Evolutionary conservation across 2,113 vertebrate species (phyloP).

Genomic region (Apteryx owenii): DNA sequence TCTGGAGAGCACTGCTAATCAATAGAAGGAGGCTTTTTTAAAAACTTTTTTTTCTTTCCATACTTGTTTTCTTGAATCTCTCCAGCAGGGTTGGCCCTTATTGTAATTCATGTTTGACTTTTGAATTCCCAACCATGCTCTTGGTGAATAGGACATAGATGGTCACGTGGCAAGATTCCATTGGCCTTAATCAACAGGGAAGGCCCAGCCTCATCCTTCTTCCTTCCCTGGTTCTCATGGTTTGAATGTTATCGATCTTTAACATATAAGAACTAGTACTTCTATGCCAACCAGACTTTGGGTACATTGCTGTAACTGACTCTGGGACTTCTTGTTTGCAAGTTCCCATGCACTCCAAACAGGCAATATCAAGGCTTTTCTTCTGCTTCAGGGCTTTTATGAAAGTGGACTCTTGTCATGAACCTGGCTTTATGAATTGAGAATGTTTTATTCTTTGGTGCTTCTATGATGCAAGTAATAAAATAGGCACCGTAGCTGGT

Average conservation of each 20-base stretch:
- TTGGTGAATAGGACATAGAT: not conserved
- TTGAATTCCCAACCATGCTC: not conserved
- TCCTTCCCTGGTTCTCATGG: not conserved
- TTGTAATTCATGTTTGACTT: not conserved
- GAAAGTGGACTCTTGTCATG: not conserved
- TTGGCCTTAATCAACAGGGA: not conserved
- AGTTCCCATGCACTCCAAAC: accelerated
- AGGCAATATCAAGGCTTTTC: not conserved
- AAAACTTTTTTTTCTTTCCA: not conserved
- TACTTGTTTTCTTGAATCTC: conserved; percentile 16
- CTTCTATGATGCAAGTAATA: not conserved
- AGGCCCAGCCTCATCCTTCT: not conserved
- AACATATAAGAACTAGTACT: not conserved
- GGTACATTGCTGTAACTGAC: not conserved
- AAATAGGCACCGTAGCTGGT: not conserved
- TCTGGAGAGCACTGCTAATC: not conserved
- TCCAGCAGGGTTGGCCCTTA: not conserved
- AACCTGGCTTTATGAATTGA: not conserved
- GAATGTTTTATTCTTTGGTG: not conserved
- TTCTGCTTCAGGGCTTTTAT: not conserved
- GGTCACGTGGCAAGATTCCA: not conserved
- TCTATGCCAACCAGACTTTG: not conserved
- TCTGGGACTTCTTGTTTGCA: not conserved
- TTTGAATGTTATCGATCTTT: not conserved
- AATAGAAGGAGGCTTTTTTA: conserved; percentile 8